Conservation (phyloP, 2,113 vertebrate species). For the Bubo blakistoni region DNA sequence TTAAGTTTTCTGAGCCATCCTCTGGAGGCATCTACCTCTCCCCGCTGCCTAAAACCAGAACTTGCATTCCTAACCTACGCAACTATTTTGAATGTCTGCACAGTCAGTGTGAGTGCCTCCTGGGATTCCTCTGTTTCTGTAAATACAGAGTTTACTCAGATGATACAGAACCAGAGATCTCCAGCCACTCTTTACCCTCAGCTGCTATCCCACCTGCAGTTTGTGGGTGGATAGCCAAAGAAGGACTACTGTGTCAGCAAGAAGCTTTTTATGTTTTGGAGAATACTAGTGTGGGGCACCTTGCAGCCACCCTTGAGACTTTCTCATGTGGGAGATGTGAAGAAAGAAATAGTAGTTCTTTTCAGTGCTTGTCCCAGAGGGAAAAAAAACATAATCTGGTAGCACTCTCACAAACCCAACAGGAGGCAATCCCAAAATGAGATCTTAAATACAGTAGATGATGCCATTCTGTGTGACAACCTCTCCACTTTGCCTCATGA, state of each 20-base stretch:
- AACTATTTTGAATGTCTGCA: not conserved
- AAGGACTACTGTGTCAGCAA: not conserved
- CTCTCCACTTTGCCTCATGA: not conserved
- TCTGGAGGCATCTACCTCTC: not conserved
- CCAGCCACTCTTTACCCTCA: not conserved
- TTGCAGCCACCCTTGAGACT: not conserved
- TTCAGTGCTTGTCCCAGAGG: not conserved
- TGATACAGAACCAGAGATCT: not conserved
- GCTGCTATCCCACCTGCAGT: not conserved
- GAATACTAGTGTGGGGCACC: not conserved
- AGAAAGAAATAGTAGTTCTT: not conserved
- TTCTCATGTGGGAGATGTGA: not conserved
- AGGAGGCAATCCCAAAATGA: not conserved
- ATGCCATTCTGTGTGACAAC: not conserved
- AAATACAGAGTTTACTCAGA: not conserved
- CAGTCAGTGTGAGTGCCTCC: not conserved
- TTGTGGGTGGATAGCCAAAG: not conserved
- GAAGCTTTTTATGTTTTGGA: not conserved
- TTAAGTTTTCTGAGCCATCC: not conserved
- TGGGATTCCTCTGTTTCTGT: not conserved
- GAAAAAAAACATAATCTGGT: not conserved
- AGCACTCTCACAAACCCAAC: not conserved
- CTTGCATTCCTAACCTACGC: not conserved
- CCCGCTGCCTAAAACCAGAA: not conserved
- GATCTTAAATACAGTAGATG: not conserved